Base-by-base conservation (phyloP, 1,140 invertebrate species). In the Proales similis region DNA sequence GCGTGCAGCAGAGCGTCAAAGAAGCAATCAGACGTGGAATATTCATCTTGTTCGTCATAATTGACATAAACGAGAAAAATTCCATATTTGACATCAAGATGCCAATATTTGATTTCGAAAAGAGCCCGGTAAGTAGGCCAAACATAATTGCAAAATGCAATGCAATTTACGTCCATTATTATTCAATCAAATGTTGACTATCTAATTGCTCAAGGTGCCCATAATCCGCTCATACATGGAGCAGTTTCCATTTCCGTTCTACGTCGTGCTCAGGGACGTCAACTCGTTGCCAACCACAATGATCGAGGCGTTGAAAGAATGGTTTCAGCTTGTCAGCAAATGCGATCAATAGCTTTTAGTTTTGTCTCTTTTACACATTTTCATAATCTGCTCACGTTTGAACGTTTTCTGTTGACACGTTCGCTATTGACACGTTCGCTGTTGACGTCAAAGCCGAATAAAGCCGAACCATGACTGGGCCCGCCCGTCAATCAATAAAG, bases 191-290 rank as follows among this genome's bases (percentile, higher is more conserved):
- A 19, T 27, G 12, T 32, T 32, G 11, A 14, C 32, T 43, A 30
- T 17, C 12, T 60, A 4, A 36, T 11, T 19, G 19, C 20, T n/a
- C 30, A 30, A 42, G 24, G 36, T 61, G 20, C 43, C 30, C 26
- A 48, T 53, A 77, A 77, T 86, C 64, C 74, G 82, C 68, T 81
- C 82, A 11, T 96, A 96, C 72, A 84, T 98, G 80, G 90, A 95
- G 67, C 82, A 80, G 64, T 99, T 99, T 74, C 94, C 94, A 4
- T 98, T 99, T 72, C 91, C 92, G n/a, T 97, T 92, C 78, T 99
- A 97, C 73, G 81, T 97, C 20, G 87, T 98, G 67, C 79, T 98
- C 4, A 77, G 87, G 53, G 87, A 96, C 70, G 84, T 96, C 64
- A 83, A 84, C 63, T 82, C 83, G 27, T 75, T 99, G 53, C 93